These are phyloP conservation scores for Bufo gargarizans DNA, from an alignment of 2,113 vertebrate genomes.

Conservation along the genomic window DNA sequence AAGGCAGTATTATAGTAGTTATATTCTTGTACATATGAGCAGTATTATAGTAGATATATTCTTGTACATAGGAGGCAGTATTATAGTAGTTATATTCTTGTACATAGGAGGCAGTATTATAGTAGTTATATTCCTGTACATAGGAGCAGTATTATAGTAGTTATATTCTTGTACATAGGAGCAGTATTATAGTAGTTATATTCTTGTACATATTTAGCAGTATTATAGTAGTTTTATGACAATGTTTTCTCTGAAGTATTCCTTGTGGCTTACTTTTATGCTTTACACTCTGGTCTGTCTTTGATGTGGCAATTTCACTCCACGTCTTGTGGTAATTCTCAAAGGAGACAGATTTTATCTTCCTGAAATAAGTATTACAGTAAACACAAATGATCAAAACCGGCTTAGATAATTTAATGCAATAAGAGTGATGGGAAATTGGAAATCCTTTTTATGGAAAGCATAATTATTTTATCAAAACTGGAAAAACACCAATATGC, in stretches of 20 bases:
- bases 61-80: not conserved
- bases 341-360: conserved; percentile 63
- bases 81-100: not conserved
- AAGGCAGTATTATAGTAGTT: not conserved
- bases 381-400: not conserved
- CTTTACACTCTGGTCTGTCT: conserved; percentile 55
- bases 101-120: not conserved
- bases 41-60: not conserved
- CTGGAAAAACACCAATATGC: no score
- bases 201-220: not conserved
- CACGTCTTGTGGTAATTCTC: conserved; percentile 64
- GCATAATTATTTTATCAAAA: no score
- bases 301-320: conserved; percentile 64
- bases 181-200: not conserved
- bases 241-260: not conserved
- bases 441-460: no score
- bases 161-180: not conserved
- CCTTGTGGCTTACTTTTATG: conserved; percentile 60
- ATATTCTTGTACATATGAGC: not conserved
- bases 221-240: no score
- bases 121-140: not conserved
- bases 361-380: conserved; percentile 52
- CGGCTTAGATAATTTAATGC: no score
- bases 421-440: no score
- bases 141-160: not conserved